A percentile compares a stretch with the other conserved stretches of the same genome.
Conservation (phyloP, 2,888 invertebrate species). For the Ornithoptera priamus region DNA sequence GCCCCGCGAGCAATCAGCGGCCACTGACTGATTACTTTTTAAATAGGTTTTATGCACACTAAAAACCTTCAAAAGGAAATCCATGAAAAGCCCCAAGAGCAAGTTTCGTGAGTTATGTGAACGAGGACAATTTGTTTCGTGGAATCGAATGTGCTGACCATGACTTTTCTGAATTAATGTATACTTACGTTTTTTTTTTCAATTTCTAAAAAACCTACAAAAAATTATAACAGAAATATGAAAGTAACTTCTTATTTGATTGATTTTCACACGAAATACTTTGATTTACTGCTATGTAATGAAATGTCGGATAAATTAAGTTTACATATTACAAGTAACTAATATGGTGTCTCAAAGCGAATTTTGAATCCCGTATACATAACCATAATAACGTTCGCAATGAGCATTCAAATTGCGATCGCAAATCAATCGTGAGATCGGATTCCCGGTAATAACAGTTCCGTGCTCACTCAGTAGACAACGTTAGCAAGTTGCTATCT, state of each 20-base stretch:
- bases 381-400: slow-evolving; percentile 10
- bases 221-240: background rate
- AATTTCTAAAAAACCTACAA: too few relatives aligned
- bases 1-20: slow-evolving; percentile 74
- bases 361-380: slow-evolving; percentile 3
- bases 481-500: slow-evolving; percentile 14
- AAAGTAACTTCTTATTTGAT: background rate
- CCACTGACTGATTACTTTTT: slow-evolving; percentile 80
- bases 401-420: slow-evolving; percentile 28
- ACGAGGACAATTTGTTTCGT: slow-evolving; percentile 58
- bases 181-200: too few relatives aligned
- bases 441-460: slow-evolving; percentile 28
- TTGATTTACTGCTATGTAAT: too few relatives aligned
- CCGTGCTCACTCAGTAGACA: slow-evolving; percentile 21
- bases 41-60: slow-evolving; percentile 79
- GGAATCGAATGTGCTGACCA: slow-evolving; percentile 48
- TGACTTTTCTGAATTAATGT: slow-evolving; percentile 32
- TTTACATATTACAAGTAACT: background rate
- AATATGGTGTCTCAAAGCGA: slow-evolving; percentile 8
- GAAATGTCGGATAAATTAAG: too few relatives aligned
- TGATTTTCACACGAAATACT: background rate
- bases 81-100: slow-evolving; percentile 54
- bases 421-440: slow-evolving; percentile 31
- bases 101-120: slow-evolving; percentile 55
- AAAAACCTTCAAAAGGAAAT: slow-evolving; percentile 74